Evolutionary conservation across 2,113 vertebrate genomes (phyloP).

Genomic region (Megaleporinus macrocephalus): DNA sequence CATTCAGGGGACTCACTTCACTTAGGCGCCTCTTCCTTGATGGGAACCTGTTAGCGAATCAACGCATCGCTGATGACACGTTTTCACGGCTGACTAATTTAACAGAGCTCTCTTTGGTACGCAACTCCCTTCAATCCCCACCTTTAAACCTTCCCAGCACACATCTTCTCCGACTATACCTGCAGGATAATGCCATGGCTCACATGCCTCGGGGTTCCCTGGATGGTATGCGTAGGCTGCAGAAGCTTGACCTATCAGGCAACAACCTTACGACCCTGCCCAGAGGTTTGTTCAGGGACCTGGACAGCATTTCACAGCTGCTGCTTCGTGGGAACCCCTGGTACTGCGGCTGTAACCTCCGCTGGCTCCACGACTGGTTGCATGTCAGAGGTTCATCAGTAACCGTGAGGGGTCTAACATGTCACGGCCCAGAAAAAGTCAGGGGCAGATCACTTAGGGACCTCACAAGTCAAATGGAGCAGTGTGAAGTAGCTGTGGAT

Average conservation of each 20-base stretch:
- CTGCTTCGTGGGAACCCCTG: constrained; percentile 91
- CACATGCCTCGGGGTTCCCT: constrained; percentile 86
- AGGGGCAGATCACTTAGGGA: constrained; percentile 87
- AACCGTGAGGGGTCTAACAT: constrained; percentile 89
- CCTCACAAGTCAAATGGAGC: constrained; percentile 85
- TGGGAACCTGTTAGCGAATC: constrained; percentile 93
- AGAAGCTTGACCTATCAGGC: constrained; percentile 89
- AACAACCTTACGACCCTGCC: constrained; percentile 94
- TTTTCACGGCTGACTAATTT: constrained; percentile 92
- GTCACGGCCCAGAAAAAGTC: constrained; percentile 87
- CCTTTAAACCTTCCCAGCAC: constrained; percentile 87
- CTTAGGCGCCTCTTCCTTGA: constrained; percentile 90
- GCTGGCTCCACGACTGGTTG: constrained; percentile 92
- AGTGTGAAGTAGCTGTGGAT: constrained; percentile 83
- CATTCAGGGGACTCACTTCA: constrained; percentile 87
- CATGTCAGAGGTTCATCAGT: constrained; percentile 81
- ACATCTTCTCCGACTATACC: constrained; percentile 85
- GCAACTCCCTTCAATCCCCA: constrained; percentile 88
- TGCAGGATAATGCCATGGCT: constrained; percentile 93
- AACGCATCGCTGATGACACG: constrained; percentile 93
- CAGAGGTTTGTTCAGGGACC: constrained; percentile 86
- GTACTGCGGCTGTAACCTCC: constrained; percentile 92
- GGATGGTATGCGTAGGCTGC: constrained; percentile 84
- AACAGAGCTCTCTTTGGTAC: constrained; percentile 91
- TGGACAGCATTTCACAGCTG: constrained; percentile 86